Base-by-base conservation (phyloP, 2,888 invertebrate genomes). In the Eurytoma adleriae region DNA sequence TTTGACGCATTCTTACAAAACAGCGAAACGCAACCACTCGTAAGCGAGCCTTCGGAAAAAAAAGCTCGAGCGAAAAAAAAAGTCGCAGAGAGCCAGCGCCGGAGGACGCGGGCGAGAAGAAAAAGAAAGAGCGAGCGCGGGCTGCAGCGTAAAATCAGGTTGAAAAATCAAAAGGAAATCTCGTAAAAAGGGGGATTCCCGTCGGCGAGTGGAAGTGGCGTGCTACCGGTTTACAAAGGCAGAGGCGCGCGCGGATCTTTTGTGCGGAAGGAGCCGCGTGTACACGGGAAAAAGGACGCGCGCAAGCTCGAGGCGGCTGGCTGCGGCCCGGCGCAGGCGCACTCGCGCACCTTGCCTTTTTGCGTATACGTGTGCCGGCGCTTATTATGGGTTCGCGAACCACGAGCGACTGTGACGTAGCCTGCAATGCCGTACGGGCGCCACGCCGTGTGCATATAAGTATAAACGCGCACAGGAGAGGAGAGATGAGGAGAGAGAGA, bases 121-220 rank as follows among this genome's bases (percentile, higher is more conserved):
- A 73, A 27, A 1, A 20, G 18, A 64, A 30, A 30, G 7, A 1
- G 24, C 40, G n/a, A n/a, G 61, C 52, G 7, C 5, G 10, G 56
- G 40, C 40, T n/a, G 57, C 20, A 48, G 16, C 4, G 18, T 62
- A 68, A 75, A 68, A 75, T 68, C 68, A 75, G 59, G 75, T 75
- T 52, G 68, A 61, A 67, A 74, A 68, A 75, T 75, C 75, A 75
- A 75, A 75, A 75, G 68, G 14, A 71, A 77, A 77, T 71, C 70
- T 64, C 27, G 56, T 64, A 77, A 77, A 64, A 71, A 56, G 54
- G 68, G 40, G 18, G 64, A 64, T 48, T 48, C 64, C 48, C 24
- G n/a, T 64, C 64, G 64, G 64, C 20, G 18, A 64, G 48, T 64
- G 18, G 48, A 48, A 64, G 64, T 24, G 14, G 61, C 40, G 40